Percentiles rank a stretch among this genome's conserved stretches.
Evolutionary conservation across 2,113 vertebrate species (phyloP).

Genomic region (Tringa solitaria): DNA sequence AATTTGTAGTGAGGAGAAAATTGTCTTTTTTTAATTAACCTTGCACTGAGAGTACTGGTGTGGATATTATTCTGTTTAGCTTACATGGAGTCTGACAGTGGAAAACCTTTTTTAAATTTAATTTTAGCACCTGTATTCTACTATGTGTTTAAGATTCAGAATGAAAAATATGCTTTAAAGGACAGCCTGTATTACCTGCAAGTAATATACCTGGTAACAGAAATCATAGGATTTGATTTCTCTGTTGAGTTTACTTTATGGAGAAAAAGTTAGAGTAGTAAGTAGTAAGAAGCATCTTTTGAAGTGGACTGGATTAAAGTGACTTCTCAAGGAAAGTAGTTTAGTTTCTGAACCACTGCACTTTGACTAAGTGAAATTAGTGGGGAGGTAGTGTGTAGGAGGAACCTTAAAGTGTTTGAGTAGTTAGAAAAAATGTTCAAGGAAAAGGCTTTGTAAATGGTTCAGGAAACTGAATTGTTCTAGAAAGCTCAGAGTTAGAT

Average conservation of each 20-base stretch:
- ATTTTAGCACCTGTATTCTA: background rate
- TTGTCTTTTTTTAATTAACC: background rate
- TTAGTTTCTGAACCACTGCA: background rate
- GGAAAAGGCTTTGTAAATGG: background rate
- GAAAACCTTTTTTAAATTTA: background rate
- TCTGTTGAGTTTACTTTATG: background rate
- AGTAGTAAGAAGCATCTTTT: background rate
- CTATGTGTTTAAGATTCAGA: background rate
- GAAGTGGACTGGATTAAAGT: background rate
- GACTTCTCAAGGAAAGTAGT: background rate
- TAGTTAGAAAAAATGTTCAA: background rate
- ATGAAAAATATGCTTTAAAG: background rate
- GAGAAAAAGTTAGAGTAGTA: background rate
- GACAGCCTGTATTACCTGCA: background rate
- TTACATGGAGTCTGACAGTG: background rate
- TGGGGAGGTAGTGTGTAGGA: background rate
- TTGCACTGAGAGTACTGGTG: background rate
- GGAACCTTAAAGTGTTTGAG: background rate
- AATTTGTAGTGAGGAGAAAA: background rate
- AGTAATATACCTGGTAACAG: background rate
- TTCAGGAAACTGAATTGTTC: slow-evolving; percentile 3
- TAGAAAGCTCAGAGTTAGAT: background rate
- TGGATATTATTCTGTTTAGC: background rate
- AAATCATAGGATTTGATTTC: background rate
- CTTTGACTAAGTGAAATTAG: background rate